phyloP scores from a whole-genome alignment of 2,888 invertebrate species.

The Scaptomyza caliginosa region DNA sequence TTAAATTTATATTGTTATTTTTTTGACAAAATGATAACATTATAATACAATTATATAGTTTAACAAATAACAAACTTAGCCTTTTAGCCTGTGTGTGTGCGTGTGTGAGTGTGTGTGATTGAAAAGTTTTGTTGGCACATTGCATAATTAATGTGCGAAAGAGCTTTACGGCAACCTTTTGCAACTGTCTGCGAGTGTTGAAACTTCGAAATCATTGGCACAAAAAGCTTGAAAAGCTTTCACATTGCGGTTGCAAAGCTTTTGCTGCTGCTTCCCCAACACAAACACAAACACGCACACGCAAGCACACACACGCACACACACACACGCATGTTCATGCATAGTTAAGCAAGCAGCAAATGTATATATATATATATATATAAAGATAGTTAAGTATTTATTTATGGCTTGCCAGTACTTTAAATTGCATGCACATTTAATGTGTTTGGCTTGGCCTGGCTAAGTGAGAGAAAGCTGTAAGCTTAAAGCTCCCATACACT shows the following conservation, averaged over 20 bases:
- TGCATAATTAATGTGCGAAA: constrained; percentile 55
- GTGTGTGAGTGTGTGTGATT: constrained; percentile 26
- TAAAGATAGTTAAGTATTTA: constrained; percentile 42
- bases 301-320: neutral
- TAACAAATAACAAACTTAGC: too few species aligned
- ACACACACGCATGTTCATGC: neutral
- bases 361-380: too few species aligned
- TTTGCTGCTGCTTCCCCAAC: too few species aligned
- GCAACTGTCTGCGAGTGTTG: neutral
- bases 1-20: neutral
- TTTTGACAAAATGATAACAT: too few species aligned
- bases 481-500: constrained; percentile 50
- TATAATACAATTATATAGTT: too few species aligned
- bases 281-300: neutral
- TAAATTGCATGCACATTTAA: constrained; percentile 50
- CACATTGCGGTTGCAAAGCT: too few species aligned
- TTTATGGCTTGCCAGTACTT: constrained; percentile 38
- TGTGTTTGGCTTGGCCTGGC: constrained; percentile 9
- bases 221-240: constrained; percentile 23
- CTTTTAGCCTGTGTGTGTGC: too few species aligned
- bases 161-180: constrained; percentile 31
- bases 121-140: constrained; percentile 49
- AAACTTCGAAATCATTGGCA: constrained; percentile 27
- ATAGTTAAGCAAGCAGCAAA: constrained; percentile 26
- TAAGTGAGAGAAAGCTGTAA: constrained; percentile 11